Evolutionary conservation across 2,888 invertebrate species (phyloP), one percentile per base, ranked within the genome.

Genomic region (Drosophila pegasa): DNA sequence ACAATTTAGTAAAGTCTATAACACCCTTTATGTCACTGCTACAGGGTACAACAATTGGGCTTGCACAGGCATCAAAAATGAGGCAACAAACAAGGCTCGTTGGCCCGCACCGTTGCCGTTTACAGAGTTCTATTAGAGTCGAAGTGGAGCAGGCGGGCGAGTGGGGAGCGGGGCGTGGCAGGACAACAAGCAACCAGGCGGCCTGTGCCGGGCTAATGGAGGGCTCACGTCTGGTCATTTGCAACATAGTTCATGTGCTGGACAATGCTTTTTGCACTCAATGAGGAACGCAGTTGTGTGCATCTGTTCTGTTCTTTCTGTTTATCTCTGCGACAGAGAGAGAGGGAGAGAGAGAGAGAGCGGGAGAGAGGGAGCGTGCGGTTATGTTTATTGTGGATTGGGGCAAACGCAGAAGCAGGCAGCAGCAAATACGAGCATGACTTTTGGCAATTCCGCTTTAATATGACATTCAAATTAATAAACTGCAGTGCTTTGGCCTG

Each of bases 231-330:
- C 83, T 87, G 88, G 88, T 86, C 88, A 85, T 85, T 85, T 85
- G 86, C 86, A 83, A 83, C 86, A 83, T 85, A 86, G 80, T 85
- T 85, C 87, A 86, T 87, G 83, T 71, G 87, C 72, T 63, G 87
- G 80, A 77, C 87, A 87, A 87, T 82, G 87, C 82, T 87, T 84
- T 84, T 80, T 85, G 79, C 86, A 83, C 83, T 87, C 87, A 79
- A 87, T 83, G 83, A 77, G 84, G 43, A 56, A 54, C 65, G 45
- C 68, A 65, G 62, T 50, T 64, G 47, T 56, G 56, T 45, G 51
- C 16, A 55, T 58, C 54, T 35, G 31, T 63, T 68, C 45, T 45
- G 45, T 45, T 12, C 27, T 45, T 16, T 29, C 29, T 45, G 45
- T 45, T 45, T 45, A 29, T 45, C 45, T 18, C 12, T 2, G 1